These are phyloP conservation scores for Hydractinia symbiolongicarpus DNA, from an alignment of 30 jellyfish, hydroid and myxozoan genomes.

Conservation along the genomic window DNA sequence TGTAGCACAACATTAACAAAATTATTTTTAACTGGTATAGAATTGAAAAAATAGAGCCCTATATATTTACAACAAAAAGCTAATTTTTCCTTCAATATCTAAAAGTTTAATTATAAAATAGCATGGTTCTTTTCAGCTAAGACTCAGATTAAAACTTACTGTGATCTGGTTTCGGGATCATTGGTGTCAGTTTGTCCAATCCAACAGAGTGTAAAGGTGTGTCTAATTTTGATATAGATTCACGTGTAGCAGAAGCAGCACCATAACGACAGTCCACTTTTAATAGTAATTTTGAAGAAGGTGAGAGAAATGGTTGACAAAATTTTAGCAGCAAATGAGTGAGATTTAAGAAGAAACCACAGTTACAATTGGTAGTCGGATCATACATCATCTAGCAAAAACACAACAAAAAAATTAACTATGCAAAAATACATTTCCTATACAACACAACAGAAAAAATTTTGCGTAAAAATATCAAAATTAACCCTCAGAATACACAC, in stretches of 20 bases:
- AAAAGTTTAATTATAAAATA: too few relatives aligned
- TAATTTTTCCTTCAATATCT: too few relatives aligned
- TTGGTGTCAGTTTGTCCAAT: conserved; percentile 41
- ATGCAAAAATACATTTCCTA: neutral
- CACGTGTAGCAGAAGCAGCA: conserved; percentile 42
- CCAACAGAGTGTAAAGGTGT: conserved; percentile 68
- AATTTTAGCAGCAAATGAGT: conserved; percentile 61
- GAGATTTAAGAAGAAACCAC: conserved; percentile 75
- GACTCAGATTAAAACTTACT: conserved; percentile 17
- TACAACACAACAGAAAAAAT: neutral
- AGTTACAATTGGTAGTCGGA: conserved; percentile 38
- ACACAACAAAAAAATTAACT: neutral
- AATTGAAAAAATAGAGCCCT: too few relatives aligned
- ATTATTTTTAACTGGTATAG: too few relatives aligned
- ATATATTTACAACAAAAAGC: too few relatives aligned
- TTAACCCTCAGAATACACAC: too few relatives aligned
- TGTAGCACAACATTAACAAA: too few relatives aligned
- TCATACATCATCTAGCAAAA: conserved; percentile 6
- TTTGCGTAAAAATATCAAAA: neutral
- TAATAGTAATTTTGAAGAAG: conserved; percentile 33
- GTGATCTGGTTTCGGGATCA: conserved; percentile 64
- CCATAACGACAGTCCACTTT: conserved; percentile 72
- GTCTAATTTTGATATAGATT: conserved; percentile 40
- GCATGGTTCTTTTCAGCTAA: too few relatives aligned
- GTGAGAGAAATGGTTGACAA: conserved; percentile 70